Base-by-base conservation (phyloP, 2,888 invertebrate genomes). In the Eledona agricola region DNA sequence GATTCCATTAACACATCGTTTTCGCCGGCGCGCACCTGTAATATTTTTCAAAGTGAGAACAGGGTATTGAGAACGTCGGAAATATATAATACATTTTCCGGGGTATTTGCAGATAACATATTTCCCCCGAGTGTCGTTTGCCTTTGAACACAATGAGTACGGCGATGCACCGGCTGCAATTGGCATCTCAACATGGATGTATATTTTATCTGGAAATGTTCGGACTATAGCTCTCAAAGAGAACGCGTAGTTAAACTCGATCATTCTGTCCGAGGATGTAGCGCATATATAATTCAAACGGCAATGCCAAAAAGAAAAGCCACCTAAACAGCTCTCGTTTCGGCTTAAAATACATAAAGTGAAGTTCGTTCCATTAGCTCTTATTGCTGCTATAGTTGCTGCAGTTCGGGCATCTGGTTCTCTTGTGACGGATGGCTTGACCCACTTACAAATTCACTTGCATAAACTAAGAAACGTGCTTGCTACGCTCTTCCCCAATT, bases 381-480 rank as follows among this genome's bases (percentile, higher is more conserved):
- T 20, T 20, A 20, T 29, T 20, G 19, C 20, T 15, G 32, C 35
- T 34, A 46, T 46, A 46, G 46, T 46, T 46, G 26, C 46, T 46
- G 46, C n/a, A n/a, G n/a, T 26, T 46, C 32, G 35, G 26, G 35
- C 35, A 46, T 46, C 26, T 35, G 46, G 26, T 28, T 46, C 46
- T 28, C 26, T 25, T 17, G 34, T 46, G 46, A 46, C 46, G 35
- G 46, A 46, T 46, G 7, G 37, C 20, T 22, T 28, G 47, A 35
- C 37, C 47, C 29, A 37, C 4, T 47, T 47, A 28, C 22, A 29
- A 16, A 49, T 35, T 17, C n/a, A 25, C 11, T 28, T 47, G 47
- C 52, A 49, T 62, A 59, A 60, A 60, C 62, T 60, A 62, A 64
- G 64, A 63, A 64, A 62, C 60, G 62, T 61, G 59, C 45, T 57